phyloP scores from a whole-genome alignment of 1,140 invertebrate species.

The Sogatella furcifera region DNA sequence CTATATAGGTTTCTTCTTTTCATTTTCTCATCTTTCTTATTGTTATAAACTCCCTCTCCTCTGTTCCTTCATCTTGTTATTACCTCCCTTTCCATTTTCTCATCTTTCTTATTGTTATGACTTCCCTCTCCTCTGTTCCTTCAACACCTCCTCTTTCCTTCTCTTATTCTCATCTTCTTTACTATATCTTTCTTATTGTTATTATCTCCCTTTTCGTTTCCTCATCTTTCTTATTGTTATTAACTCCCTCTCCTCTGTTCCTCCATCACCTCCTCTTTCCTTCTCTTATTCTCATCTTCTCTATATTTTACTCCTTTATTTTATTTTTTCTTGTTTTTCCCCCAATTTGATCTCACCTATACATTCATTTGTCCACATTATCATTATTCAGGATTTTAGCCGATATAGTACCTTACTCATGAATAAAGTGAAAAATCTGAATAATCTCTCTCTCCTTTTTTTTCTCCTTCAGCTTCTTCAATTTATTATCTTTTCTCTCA shows the following conservation, averaged over 20 bases:
- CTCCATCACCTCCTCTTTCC: neutral
- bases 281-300: no score
- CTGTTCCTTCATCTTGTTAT: neutral
- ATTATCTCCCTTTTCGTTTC: neutral
- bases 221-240: neutral
- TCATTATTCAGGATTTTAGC: no score
- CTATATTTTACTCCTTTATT: no score
- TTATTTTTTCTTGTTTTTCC: no score
- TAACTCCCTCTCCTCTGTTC: no score
- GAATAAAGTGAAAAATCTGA: no score
- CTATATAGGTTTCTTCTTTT: neutral
- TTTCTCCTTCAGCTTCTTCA: no score
- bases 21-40: neutral
- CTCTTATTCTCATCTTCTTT: neutral
- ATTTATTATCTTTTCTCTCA: no score
- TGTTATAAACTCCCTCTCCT: neutral
- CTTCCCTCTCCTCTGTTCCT: neutral
- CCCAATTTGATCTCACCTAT: no score
- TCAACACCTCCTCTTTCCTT: neutral
- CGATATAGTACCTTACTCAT: no score
- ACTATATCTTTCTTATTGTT: neutral
- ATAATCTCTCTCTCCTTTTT: no score
- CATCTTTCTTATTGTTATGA: neutral
- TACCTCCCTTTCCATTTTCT: neutral
- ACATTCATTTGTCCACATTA: no score